Evolutionary conservation across 2,797 vertebrate species (phyloP).

Genomic region (Tinamus major): DNA sequence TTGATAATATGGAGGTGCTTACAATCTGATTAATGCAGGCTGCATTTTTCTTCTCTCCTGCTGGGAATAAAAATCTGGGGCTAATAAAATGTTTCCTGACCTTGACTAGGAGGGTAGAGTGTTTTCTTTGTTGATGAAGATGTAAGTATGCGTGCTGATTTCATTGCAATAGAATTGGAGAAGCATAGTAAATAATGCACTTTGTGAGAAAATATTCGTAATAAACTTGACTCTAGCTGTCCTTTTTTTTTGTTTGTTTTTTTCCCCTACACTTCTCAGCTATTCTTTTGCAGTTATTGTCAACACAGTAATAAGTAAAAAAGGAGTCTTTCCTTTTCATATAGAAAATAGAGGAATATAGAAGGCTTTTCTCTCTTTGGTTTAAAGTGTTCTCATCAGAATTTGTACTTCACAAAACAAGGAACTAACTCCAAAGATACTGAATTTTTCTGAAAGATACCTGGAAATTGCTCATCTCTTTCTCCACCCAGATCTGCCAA

Average conservation of each 20-base stretch:
- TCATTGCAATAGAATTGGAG: background rate
- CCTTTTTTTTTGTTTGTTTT: background rate
- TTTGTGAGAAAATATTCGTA: background rate
- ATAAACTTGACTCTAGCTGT: background rate
- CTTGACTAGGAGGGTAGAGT: background rate
- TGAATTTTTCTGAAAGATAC: background rate
- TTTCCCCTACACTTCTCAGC: background rate
- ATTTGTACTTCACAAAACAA: background rate
- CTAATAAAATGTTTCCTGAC: constrained; percentile 46
- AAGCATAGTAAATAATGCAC: background rate
- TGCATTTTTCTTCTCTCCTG: constrained; percentile 34
- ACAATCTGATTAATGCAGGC: background rate
- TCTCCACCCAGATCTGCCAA: background rate
- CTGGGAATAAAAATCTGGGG: constrained; percentile 18
- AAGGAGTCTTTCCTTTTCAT: background rate
- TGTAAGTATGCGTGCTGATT: background rate
- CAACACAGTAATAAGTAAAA: background rate
- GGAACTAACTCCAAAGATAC: background rate
- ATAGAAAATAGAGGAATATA: too few relatives aligned
- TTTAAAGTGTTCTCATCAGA: background rate
- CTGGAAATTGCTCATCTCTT: background rate
- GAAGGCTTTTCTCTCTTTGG: background rate
- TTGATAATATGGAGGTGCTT: constrained; percentile 33
- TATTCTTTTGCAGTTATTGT: background rate
- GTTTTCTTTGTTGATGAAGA: background rate